Base-by-base conservation (phyloP, 2,113 vertebrate species). In the Cryptomyrus ogoouensis region DNA sequence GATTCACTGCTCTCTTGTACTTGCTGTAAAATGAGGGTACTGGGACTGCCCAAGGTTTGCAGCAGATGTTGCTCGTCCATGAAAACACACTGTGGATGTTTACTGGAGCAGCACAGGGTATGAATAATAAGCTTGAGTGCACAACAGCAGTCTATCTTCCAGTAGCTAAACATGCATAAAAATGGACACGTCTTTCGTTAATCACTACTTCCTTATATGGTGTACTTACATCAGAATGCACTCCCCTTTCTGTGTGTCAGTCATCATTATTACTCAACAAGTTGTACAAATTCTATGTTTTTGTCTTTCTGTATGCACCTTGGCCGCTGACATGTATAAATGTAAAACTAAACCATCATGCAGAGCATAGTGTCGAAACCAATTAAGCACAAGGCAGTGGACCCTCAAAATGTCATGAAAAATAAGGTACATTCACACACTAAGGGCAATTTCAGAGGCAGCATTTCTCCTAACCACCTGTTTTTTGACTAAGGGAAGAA, bases 121-220 rank as follows among this genome's bases (percentile, higher is more conserved):
- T 80, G 74, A 80, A 80, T 80, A 80, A 80, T 80, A 80, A 80
- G 74, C 74, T 39, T 80, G 35, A 80, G 74, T 42, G 35, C 74
- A 80, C 15, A 80, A 80, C 31, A 80, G 31, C 74, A 35, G 74
- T 80, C 74, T 80, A 80, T 42, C 74, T 80, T 19, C 74, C 2
- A 42, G 74, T 35, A 80, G 31, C 35, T 39, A 80, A 42, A 80
- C 74, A 80, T 42, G 74, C 74, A 39, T 80, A 80, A 19, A 42
- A 80, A 80, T 42, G 74, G 74, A 80, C 74, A 80, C 15, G 13
- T 80, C 74, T 80, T 42, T 8, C 4, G 2, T 39, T 80, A 80
- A 80, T 80, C 13, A 80, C 74, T 80, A 3, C 74, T 80, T 19
- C 74, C 74, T 80, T 19, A 35, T 42, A 80, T 17, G 74, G 27